These are phyloP conservation scores for Horisme vitalbata DNA, from an alignment of 2,888 invertebrate genomes.

Conservation along the genomic window DNA sequence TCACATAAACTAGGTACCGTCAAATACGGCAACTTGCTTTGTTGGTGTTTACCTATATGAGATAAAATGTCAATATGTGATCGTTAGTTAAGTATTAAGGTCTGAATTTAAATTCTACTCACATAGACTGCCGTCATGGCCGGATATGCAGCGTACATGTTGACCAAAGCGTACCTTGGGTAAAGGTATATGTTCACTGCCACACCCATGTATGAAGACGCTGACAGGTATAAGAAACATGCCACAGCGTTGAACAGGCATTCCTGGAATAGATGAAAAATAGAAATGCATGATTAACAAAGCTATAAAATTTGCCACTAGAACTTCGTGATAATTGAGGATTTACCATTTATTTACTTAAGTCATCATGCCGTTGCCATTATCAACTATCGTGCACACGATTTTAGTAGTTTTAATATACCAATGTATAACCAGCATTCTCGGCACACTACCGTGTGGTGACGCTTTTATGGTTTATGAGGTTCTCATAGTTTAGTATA, in stretches of 20 bases:
- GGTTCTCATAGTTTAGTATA: no score
- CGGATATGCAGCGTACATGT: slow-evolving; percentile 93
- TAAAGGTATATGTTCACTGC: slow-evolving; percentile 90
- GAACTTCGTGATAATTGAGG: no score
- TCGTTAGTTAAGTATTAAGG: background rate
- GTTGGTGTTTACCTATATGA: no score
- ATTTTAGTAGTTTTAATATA: no score
- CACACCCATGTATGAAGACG: slow-evolving; percentile 91
- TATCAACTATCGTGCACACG: no score
- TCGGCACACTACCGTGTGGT: no score
- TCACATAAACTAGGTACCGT: no score
- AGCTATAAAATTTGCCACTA: background rate
- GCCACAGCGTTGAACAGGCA: slow-evolving; percentile 90
- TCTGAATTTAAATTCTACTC: slow-evolving; percentile 71
- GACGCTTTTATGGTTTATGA: no score
- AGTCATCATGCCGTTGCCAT: no score
- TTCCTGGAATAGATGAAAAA: slow-evolving; percentile 91
- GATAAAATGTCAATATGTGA: slow-evolving; percentile 1
- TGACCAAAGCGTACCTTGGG: slow-evolving; percentile 87
- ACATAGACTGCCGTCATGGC: slow-evolving; percentile 94
- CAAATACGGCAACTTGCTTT: no score
- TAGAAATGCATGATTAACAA: slow-evolving; percentile 7
- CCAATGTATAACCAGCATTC: no score
- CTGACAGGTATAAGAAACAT: slow-evolving; percentile 89
- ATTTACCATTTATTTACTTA: no score